Evolutionary conservation across 1,140 invertebrate genomes (phyloP), one percentile per base, ranked within the genome.

Genomic region (Radopholus similis): DNA sequence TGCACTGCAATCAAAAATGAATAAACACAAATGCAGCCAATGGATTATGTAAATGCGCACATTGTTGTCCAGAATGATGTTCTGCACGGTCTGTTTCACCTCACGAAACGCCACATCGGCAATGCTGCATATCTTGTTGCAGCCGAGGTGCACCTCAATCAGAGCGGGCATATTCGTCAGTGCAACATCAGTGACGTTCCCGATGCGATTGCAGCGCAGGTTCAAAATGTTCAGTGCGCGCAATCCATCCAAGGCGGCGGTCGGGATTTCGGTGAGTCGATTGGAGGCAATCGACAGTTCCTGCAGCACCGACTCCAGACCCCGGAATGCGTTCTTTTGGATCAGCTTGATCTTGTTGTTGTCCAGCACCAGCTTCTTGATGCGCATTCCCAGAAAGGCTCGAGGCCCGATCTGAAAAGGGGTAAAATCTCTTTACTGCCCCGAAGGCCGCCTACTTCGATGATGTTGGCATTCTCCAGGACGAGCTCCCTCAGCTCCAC

Each of bases 291-390:
- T 74, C 15, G 71, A 77, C 13, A 81, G 64, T 35, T 81, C 78
- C 49, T 79, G 77, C 23, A 81, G 72, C 34, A 75, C 64, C 18
- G 68, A 74, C 37, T 81, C 81, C 26, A 81, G 68, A 3, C 79
- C 79, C 11, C 64, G 35, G 67, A 81, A 81, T 15, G 79, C 81
- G 57, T 82, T 62, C 15, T 56, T 56, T 42, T 83, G 74, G 38
- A 81, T 75, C 15, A 40, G 44, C 26, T 77, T 70, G 62, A 81
- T 83, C 26, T 72, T 55, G 60, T 81, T 81, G 64, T 83, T 83
- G 72, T 83, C 77, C 23, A 81, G 66, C 40, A 82, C 76, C 5
- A 81, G 74, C 53, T 82, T 81, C 64, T 81, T 81, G 54, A 81
- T 82, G 23, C 77, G 57, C 51, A 81, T 66, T 30, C 76, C 78